phyloP scores from a whole-genome alignment of 1,140 invertebrate genomes.

The Anthonomus grandis region DNA sequence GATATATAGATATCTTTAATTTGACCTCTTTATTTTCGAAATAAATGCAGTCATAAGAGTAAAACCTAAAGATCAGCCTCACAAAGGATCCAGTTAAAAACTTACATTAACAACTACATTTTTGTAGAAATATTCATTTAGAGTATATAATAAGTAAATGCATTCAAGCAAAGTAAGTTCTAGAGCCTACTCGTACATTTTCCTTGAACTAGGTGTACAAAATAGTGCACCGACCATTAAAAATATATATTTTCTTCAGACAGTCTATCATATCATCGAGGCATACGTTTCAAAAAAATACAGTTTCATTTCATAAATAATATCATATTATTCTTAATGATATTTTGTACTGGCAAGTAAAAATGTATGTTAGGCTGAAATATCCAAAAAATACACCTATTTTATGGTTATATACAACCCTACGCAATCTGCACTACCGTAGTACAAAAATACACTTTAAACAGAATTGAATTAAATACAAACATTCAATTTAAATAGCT shows the following conservation, averaged over 20 bases:
- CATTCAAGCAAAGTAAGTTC: slow-evolving; percentile 8
- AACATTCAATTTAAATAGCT: too few relatives aligned
- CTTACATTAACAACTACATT: slow-evolving; percentile 4
- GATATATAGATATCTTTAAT: too few relatives aligned
- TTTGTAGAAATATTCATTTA: slow-evolving; percentile 11
- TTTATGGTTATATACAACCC: too few relatives aligned
- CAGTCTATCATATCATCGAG: not conserved
- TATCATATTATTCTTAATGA: slow-evolving; percentile 11
- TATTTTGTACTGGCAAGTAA: slow-evolving; percentile 24
- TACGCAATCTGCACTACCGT: too few relatives aligned
- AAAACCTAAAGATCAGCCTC: slow-evolving; percentile 15
- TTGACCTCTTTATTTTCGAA: too few relatives aligned
- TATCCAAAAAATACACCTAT: too few relatives aligned
- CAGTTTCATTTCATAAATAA: not conserved
- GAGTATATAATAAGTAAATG: slow-evolving; percentile 17
- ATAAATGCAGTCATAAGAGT: too few relatives aligned
- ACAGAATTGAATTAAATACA: too few relatives aligned
- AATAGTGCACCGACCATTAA: slow-evolving; percentile 20
- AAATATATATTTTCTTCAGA: slow-evolving; percentile 12
- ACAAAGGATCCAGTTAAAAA: slow-evolving; percentile 14
- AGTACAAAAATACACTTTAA: too few relatives aligned
- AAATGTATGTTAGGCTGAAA: slow-evolving; percentile 16
- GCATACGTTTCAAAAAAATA: not conserved
- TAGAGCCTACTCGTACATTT: slow-evolving; percentile 20
- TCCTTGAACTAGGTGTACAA: slow-evolving; percentile 17